Evolutionary conservation across 1,140 invertebrate species (phyloP), one percentile per base, ranked within the genome.

Genomic region (Neelides sp.): DNA sequence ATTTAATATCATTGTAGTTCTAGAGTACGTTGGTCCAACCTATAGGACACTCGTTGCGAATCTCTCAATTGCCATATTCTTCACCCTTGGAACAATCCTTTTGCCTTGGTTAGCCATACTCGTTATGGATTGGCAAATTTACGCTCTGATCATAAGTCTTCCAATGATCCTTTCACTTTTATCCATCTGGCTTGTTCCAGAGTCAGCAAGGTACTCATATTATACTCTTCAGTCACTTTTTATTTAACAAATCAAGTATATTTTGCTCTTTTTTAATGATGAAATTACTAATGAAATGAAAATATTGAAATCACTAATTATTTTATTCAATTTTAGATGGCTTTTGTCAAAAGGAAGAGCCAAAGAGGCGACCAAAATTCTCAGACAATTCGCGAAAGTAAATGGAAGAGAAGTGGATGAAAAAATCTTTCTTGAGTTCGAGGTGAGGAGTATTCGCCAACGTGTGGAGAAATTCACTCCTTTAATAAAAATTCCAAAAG

Each of bases 11-110:
- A 48, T 59, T 56, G 13, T 66, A 87, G 85, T 87, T 28, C 64
- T 90, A 50, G 85, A 90, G 65, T 90, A 89, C 65, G 83, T 87
- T 4, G 85, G 85, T 19, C 85, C 85, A 44, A 82, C 83, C 70
- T 87, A 83, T 78, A 70, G 85, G 2, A 90, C 85, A 0, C 83
- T 89, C 62, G 84, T 88, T 0, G 85, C 84, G 12, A 88, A 88
- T 65, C 85, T 88, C 12, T 85, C 84, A 1, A 88, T 90, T 48
- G 86, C 85, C 0, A 71, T 89, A 12, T 90, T 88, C 71, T 88
- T 88, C 68, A 88, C 85, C 0, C 68, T 82, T 8, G 85, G 83
- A 1, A 75, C 85, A 0, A 78, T 79, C 13, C 55, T 82, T 12
- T 62, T 90, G 36, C 85, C 85, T 1, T 87, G 84, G 83, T 80